Conservation (phyloP, 2,888 invertebrate species). For the Dexiosoma caninum region DNA sequence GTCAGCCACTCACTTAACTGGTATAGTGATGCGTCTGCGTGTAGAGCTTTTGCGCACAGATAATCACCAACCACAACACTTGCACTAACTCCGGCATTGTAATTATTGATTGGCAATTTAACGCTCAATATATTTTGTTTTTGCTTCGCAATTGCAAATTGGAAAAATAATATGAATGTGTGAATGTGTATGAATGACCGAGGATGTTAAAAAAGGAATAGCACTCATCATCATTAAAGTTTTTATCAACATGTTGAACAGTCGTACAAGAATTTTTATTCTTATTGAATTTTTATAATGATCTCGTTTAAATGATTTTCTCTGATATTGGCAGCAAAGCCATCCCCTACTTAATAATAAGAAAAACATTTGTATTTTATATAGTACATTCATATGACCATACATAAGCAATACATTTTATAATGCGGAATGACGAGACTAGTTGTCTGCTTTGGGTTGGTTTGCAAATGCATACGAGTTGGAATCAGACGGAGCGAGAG, state of each 20-base stretch:
- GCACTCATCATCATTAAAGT: not conserved
- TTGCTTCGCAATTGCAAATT: constrained; percentile 50
- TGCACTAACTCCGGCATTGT: constrained; percentile 27
- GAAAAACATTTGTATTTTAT: too few relatives aligned
- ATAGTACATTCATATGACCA: too few relatives aligned
- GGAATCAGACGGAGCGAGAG: constrained; percentile 47
- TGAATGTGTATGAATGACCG: not conserved
- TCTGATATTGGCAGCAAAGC: constrained; percentile 17
- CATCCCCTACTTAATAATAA: too few relatives aligned
- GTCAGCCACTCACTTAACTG: not conserved
- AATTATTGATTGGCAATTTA: constrained; percentile 63
- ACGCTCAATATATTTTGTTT: constrained; percentile 48
- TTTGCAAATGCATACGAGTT: constrained; percentile 61
- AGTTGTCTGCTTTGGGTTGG: constrained; percentile 34
- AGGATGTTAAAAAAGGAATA: not conserved
- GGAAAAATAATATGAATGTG: constrained; percentile 1
- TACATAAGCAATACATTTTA: not conserved
- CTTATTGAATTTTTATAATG: constrained; percentile 44
- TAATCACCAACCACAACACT: constrained; percentile 10
- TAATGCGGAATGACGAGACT: constrained; percentile 22
- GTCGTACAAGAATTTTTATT: not conserved
- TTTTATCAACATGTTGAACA: not conserved
- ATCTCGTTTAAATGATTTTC: constrained; percentile 58
- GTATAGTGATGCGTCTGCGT: not conserved
- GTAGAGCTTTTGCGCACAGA: not conserved